phyloP scores from a whole-genome alignment of 2,797 vertebrate species.

The Paguma larvata region DNA sequence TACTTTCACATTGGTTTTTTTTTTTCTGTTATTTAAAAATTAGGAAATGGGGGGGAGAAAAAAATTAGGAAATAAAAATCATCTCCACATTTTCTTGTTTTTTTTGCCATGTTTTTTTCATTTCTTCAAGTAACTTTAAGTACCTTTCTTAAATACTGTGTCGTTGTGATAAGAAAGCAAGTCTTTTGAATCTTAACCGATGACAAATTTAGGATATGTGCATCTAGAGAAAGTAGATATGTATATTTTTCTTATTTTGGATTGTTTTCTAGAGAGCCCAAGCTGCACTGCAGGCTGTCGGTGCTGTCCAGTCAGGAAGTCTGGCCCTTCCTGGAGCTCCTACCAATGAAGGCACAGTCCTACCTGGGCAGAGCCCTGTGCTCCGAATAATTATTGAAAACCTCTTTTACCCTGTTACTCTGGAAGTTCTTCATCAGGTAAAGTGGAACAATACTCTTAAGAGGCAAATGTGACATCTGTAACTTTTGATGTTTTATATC shows the following conservation, averaged over 20 bases:
- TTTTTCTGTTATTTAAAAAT: constrained; percentile 16
- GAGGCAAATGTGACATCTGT: not conserved
- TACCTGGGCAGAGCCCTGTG: constrained; percentile 88
- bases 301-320: constrained; percentile 86
- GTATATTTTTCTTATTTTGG: constrained; percentile 61
- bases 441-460: constrained; percentile 36
- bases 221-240: constrained; percentile 23
- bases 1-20: not conserved
- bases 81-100: not conserved
- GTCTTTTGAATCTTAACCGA: constrained; percentile 41
- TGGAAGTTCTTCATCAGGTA: constrained; percentile 93
- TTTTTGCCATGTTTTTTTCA: not conserved
- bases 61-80: constrained; percentile 24
- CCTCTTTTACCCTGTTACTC: constrained; percentile 90
- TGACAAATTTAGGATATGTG: not conserved
- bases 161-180: not conserved
- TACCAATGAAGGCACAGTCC: constrained; percentile 80
- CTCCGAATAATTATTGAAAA: constrained; percentile 93
- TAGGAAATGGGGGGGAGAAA: not conserved
- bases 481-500: constrained; percentile 9
- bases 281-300: constrained; percentile 88
- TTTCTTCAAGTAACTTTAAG: constrained; percentile 30
- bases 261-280: constrained; percentile 87
- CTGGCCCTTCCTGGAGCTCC: constrained; percentile 79
- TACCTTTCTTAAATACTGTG: not conserved